A percentile compares a stretch with the other conserved stretches of the same genome.
Evolutionary conservation across 1,140 invertebrate species (phyloP).

Genomic region (Lineus longissimus): DNA sequence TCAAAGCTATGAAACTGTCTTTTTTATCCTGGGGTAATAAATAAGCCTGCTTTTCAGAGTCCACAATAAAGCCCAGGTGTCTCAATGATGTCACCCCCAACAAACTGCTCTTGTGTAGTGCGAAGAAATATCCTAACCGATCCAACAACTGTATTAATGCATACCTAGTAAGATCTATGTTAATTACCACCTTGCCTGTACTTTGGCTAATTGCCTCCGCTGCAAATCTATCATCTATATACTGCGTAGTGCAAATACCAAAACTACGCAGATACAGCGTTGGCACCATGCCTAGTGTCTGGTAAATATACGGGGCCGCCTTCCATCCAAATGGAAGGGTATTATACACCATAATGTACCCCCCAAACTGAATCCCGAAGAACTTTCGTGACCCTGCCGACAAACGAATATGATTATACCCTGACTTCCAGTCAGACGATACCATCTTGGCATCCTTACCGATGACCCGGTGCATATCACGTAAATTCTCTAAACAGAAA

Average conservation of each 20-base stretch:
- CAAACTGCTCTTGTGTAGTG: too few species aligned
- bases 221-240: not conserved
- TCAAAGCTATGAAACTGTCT: too few species aligned
- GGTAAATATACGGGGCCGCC: not conserved
- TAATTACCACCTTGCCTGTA: too few species aligned
- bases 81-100: too few species aligned
- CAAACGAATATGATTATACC: not conserved
- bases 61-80: too few species aligned
- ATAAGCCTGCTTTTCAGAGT: too few species aligned
- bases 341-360: not conserved
- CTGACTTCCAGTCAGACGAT: slow-evolving; percentile 13
- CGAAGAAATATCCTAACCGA: too few species aligned
- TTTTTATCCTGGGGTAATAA: too few species aligned
- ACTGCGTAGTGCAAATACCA: not conserved
- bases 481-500: slow-evolving; percentile 16
- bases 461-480: slow-evolving; percentile 4
- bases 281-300: not conserved
- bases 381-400: not conserved
- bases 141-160: too few species aligned
- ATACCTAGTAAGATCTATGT: too few species aligned
- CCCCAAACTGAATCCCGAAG: not conserved
- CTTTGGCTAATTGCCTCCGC: not conserved
- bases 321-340: not conserved
- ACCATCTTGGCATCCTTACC: slow-evolving; percentile 8
- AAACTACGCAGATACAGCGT: not conserved